Evolutionary conservation across 1,140 invertebrate species (phyloP).

Genomic region (Drosophila pachea): DNA sequence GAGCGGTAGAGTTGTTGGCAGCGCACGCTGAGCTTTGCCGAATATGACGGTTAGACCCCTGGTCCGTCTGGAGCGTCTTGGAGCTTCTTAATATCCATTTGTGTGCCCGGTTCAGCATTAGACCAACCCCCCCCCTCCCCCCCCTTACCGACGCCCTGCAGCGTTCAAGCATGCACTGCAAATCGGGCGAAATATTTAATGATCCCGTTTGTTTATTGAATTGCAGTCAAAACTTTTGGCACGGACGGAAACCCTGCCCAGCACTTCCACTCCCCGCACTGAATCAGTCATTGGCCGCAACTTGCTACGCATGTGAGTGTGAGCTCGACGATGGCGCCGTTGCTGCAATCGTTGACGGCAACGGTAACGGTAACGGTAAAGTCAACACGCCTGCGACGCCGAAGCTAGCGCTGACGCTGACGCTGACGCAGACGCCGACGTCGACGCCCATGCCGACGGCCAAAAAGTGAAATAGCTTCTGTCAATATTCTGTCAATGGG

Average conservation of each 20-base stretch:
- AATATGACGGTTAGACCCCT: slow-evolving; percentile 35
- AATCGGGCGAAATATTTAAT: slow-evolving; percentile 72
- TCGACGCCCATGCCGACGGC: slow-evolving; percentile 22
- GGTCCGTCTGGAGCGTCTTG: slow-evolving; percentile 9
- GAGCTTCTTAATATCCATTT: slow-evolving; percentile 65
- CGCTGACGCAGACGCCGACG: neutral
- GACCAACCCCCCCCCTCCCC: slow-evolving; percentile 44
- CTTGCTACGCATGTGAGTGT: slow-evolving; percentile 47
- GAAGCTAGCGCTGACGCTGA: slow-evolving; percentile 17
- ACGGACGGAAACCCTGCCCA: slow-evolving; percentile 66
- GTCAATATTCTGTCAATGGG: slow-evolving; percentile 78
- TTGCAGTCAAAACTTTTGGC: slow-evolving; percentile 76
- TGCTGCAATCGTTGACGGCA: slow-evolving; percentile 32
- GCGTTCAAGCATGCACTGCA: slow-evolving; percentile 35
- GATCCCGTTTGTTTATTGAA: slow-evolving; percentile 77
- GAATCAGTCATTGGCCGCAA: slow-evolving; percentile 50
- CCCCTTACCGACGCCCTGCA: slow-evolving; percentile 7
- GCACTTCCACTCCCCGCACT: slow-evolving; percentile 1
- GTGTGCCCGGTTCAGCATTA: slow-evolving; percentile 43
- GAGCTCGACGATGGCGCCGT: neutral
- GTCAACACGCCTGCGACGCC: slow-evolving; percentile 4
- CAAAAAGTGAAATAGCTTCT: slow-evolving; percentile 76
- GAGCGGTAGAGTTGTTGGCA: slow-evolving; percentile 34
- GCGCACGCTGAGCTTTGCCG: slow-evolving; percentile 29
- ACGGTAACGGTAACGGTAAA: slow-evolving; percentile 5